Evolutionary conservation across 2,797 vertebrate genomes (phyloP), one percentile per base, ranked within the genome.

Genomic region (Coilia nasus): DNA sequence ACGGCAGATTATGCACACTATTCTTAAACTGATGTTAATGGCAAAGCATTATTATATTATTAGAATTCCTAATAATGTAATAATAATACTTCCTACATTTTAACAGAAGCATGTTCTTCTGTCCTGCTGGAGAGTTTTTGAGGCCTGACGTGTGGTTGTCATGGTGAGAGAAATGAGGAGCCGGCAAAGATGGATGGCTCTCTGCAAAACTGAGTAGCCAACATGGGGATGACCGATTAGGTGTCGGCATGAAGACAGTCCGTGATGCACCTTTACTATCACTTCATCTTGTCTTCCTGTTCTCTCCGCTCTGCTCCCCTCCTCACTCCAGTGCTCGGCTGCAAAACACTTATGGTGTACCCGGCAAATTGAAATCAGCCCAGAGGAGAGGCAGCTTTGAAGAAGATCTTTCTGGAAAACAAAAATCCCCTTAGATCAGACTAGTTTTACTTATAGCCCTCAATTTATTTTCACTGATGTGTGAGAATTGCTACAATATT

Each of bases 211-310:
- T 35, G 83, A 82, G 86, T 86, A 83, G 59, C 6, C 88, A 15
- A 21, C 83, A 7, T 9, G 56, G 84, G 87, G 83, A 86, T 92
- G 93, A 94, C 92, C 85, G 86, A 92, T 93, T 88, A 85, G 78
- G 88, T 91, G 91, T 89, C 82, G 84, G 86, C 82, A 85, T 91
- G 88, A 87, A 92, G 90, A 92, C 35, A 19, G 31, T 4, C 71
- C 17, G 71, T 78, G 71, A 78, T 78, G 71, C 31, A 11, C 71
- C 35, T 31, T 78, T 4, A 12, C 35, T 78, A 78, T 78, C 35
- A 90, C 90, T 93, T 89, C 87, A 92, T 91, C 91, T 92, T 86
- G 85, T 89, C 87, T 92, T 91, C 91, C 92, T 86, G 85, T 87
- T 86, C 88, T 83, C 83, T 67, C 25, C 35, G 35, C 71, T 21